phyloP scores from a whole-genome alignment of 1,140 invertebrate genomes.

The Psilanteris sp. region DNA sequence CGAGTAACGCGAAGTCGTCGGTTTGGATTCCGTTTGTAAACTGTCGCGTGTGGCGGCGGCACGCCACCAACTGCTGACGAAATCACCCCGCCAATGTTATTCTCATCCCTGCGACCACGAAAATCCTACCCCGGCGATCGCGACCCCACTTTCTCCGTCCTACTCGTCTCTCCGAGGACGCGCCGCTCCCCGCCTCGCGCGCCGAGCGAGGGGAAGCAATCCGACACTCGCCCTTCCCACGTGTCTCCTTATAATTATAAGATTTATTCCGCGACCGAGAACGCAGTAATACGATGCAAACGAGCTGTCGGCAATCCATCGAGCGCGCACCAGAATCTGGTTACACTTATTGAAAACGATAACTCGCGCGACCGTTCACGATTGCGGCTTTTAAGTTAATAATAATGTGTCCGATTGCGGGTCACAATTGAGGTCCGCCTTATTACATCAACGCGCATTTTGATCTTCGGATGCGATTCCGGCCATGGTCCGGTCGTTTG shows the following conservation, averaged over 20 bases:
- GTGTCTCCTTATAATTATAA: slow-evolving; percentile 49
- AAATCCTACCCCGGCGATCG: slow-evolving; percentile 28
- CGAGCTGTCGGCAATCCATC: slow-evolving; percentile 57
- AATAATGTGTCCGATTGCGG: no score
- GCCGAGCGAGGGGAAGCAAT: slow-evolving; percentile 10
- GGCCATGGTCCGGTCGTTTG: no score
- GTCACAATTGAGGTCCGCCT: no score
- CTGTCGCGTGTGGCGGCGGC: slow-evolving; percentile 78
- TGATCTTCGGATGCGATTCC: no score
- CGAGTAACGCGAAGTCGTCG: slow-evolving; percentile 62
- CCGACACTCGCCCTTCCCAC: slow-evolving; percentile 12
- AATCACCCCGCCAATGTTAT: slow-evolving; percentile 66
- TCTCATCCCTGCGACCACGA: slow-evolving; percentile 40
- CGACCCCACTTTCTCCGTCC: slow-evolving; percentile 28
- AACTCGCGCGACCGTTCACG: neutral
- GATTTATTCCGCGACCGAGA: slow-evolving; percentile 66
- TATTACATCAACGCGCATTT: no score
- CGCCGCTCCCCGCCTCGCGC: slow-evolving; percentile 1
- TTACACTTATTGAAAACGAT: slow-evolving; percentile 30
- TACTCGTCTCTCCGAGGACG: slow-evolving; percentile 15
- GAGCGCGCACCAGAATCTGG: slow-evolving; percentile 30
- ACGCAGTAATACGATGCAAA: slow-evolving; percentile 65
- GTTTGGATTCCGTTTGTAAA: slow-evolving; percentile 74
- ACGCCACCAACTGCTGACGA: slow-evolving; percentile 75
- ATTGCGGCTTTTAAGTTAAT: no score